Percentiles rank a stretch among this genome's conserved stretches.
Evolutionary conservation across 2,113 vertebrate genomes (phyloP).

Genomic region (Mola mola): DNA sequence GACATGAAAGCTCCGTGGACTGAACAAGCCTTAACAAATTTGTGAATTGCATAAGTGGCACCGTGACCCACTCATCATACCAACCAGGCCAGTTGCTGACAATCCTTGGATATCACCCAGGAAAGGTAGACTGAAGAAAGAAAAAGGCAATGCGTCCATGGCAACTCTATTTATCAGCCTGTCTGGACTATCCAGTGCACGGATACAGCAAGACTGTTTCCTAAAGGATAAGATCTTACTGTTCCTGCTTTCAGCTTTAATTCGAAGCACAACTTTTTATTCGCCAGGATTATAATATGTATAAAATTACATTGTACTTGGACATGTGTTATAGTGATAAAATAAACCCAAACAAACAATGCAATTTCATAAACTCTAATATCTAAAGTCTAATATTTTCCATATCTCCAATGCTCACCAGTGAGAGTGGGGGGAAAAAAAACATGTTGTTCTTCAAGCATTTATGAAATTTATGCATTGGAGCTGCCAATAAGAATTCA

Average conservation of each 20-base stretch:
- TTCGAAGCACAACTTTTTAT: not conserved
- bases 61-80: constrained; percentile 52
- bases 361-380: constrained; percentile 28
- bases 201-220: too few relatives aligned
- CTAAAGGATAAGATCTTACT: too few relatives aligned
- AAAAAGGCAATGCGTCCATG: constrained; percentile 46
- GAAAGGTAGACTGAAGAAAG: constrained; percentile 56
- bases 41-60: constrained; percentile 54
- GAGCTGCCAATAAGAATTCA: constrained; percentile 68
- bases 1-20: constrained; percentile 23
- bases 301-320: not conserved
- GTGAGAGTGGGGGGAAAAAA: constrained; percentile 5
- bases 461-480: constrained; percentile 59
- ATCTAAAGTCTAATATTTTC: constrained; percentile 31
- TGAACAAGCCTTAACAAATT: constrained; percentile 28
- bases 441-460: constrained; percentile 45
- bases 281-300: too few relatives aligned
- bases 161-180: constrained; percentile 46
- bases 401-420: constrained; percentile 45
- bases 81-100: constrained; percentile 69
- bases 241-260: too few relatives aligned
- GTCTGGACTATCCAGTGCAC: constrained; percentile 29
- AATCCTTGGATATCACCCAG: constrained; percentile 64
- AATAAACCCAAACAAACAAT: constrained; percentile 44
- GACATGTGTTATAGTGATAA: constrained; percentile 36